These are phyloP conservation scores for Strigops habroptila DNA, from an alignment of 2,113 vertebrate genomes.

Conservation along the genomic window DNA sequence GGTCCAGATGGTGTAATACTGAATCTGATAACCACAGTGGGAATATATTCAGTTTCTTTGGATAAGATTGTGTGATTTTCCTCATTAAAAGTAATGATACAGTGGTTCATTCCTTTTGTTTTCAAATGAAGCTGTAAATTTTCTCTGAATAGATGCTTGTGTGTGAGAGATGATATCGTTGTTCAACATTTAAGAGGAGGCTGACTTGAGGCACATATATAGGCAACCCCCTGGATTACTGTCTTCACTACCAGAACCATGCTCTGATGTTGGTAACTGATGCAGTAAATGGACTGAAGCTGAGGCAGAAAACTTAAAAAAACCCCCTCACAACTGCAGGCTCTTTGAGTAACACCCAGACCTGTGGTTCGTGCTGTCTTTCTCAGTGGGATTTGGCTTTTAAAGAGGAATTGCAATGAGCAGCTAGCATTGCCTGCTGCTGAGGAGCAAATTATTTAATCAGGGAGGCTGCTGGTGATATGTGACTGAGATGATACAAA, in stretches of 20 bases:
- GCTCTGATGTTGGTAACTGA: not conserved
- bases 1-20: not conserved
- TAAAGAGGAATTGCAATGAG: not conserved
- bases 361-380: not conserved
- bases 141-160: not conserved
- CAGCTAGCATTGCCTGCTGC: not conserved
- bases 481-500: not conserved
- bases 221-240: not conserved
- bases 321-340: not conserved
- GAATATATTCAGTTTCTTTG: not conserved
- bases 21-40: not conserved
- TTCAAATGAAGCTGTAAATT: not conserved
- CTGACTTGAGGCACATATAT: not conserved
- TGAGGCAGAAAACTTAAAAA: not conserved
- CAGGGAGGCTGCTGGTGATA: not conserved
- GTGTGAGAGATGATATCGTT: not conserved
- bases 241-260: not conserved
- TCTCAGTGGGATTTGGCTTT: not conserved
- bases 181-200: not conserved
- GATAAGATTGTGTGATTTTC: not conserved
- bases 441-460: not conserved
- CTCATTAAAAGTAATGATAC: not conserved
- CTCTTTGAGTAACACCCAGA: not conserved
- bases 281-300: not conserved
- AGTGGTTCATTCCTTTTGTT: not conserved